Evolutionary conservation across 2,888 invertebrate genomes (phyloP).

Genomic region (Mesorhabditis spiculigera): DNA sequence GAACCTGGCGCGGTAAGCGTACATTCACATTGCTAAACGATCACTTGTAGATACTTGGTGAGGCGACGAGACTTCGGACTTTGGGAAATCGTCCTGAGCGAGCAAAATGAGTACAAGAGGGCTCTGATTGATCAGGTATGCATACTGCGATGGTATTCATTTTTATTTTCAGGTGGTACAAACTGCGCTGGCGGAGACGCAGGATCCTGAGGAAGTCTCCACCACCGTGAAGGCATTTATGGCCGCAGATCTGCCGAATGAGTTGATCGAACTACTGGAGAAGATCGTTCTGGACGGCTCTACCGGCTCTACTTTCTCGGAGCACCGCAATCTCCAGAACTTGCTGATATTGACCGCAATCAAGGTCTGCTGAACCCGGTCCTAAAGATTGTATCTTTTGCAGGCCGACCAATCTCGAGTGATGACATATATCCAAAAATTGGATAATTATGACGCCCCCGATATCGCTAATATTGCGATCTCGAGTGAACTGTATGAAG

Average conservation of each 20-base stretch:
- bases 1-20: constrained; percentile 74
- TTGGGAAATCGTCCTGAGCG: constrained; percentile 90
- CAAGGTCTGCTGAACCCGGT: constrained; percentile 27
- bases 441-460: constrained; percentile 99
- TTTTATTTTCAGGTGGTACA: constrained; percentile 78
- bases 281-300: constrained; percentile 98
- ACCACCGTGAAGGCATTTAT: constrained; percentile 99
- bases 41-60: constrained; percentile 74
- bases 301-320: constrained; percentile 75
- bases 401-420: constrained; percentile 93
- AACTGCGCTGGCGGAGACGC: constrained; percentile 90
- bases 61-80: constrained; percentile 87
- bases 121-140: constrained; percentile 67
- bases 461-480: constrained; percentile 99
- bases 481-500: constrained; percentile 92
- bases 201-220: constrained; percentile 98
- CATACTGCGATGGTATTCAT: neutral
- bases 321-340: constrained; percentile 96
- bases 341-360: constrained; percentile 93
- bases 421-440: constrained; percentile 97
- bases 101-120: constrained; percentile 85
- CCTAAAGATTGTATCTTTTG: constrained; percentile 59
- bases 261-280: constrained; percentile 92
- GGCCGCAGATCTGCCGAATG: constrained; percentile 98
- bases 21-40: neutral